Evolutionary conservation across 2,888 invertebrate genomes (phyloP), one percentile per base, ranked within the genome.

Genomic region (Creontiades dilutus): DNA sequence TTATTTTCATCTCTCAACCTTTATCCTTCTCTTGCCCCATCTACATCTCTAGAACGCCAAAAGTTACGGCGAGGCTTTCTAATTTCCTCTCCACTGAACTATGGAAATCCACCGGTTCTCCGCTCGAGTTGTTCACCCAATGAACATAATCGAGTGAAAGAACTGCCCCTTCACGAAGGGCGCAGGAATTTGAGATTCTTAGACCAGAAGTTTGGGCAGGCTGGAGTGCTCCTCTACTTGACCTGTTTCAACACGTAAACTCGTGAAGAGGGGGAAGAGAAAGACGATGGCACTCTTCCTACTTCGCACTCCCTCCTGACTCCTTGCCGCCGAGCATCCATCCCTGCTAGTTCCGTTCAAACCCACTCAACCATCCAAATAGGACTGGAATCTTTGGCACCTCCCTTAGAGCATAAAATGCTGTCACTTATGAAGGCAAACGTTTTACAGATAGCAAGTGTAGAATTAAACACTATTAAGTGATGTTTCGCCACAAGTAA

Each of bases 51-150:
- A 61, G 57, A 85, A 61, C 57, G 61, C 61, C 57, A 61, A 85
- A 61, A 85, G 61, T 85, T 85, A 85, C 61, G 85, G 48, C 14
- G 37, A 55, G 61, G 57, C 85, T 88, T 88, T 55, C 88, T 88
- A 88, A 88, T 88, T 88, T 80, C 78, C 88, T 88, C 88, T 88
- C 80, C 88, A 88, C 88, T 88, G 88, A 80, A 52, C 88, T 80
- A 88, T 88, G 80, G 88, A 88, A 88, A 88, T 88, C 46, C 88
- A 87, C 78, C 47, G 88, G 88, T 88, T 78, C 80, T 80, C n/a
- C 55, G 88, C 88, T 78, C 88, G 78, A 88, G 88, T 78, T 80
- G 78, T 55, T 68, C 88, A 52, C 80, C 88, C 88, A 88, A 88
- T 78, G 88, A 78, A 80, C 88, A 88, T 88, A 88, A 78, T 88